Base-by-base conservation (phyloP, 1,140 invertebrate species). In the Nylanderia fulva region DNA sequence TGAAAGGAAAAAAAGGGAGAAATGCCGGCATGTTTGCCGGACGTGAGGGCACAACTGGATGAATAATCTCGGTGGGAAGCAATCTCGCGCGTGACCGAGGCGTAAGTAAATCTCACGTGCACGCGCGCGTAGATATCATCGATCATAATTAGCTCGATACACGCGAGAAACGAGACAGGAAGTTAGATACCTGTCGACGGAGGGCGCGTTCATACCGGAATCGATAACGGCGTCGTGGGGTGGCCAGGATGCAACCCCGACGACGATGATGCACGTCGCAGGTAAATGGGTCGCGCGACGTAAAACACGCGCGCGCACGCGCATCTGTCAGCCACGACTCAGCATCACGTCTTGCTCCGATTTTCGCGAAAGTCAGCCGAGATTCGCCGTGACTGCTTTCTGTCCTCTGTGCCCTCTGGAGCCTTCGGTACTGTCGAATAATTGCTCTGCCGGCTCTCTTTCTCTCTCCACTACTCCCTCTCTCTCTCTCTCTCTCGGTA, bases 141-240 rank as follows among this genome's bases (percentile, higher is more conserved):
- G 64, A 82, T 82, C 29, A 48, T 48, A 33, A 39, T 27, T 45
- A 24, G 13, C 18, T 8, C 54, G 24, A 36, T 8, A 48, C 15
- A 33, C 52, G 33, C 45, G 68, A 84, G 68, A 56, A 27, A 56
- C n/a, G 68, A 82, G 72, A 71, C 29, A 45, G 54, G 60, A 58
- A 75, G 52, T 18, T 1, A 18, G 42, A 89, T 87, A 90, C 69
- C 80, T 86, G 88, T 87, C 77, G 52, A 61, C 58, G 86, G 63
- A 86, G 88, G 88, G 86, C 86, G 88, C 89, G 89, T 88, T 90
- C 82, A 87, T 71, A 76, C 60, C 76, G 66, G 86, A 90, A 90
- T 90, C 89, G 89, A 90, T 90, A 90, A 90, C 86, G 56, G 54
- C 68, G 88, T 36, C 63, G 83, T 79, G 75, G 88, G 64, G 86